phyloP scores from a whole-genome alignment of 2,113 vertebrate species.

The Miniopterus natalensis region DNA sequence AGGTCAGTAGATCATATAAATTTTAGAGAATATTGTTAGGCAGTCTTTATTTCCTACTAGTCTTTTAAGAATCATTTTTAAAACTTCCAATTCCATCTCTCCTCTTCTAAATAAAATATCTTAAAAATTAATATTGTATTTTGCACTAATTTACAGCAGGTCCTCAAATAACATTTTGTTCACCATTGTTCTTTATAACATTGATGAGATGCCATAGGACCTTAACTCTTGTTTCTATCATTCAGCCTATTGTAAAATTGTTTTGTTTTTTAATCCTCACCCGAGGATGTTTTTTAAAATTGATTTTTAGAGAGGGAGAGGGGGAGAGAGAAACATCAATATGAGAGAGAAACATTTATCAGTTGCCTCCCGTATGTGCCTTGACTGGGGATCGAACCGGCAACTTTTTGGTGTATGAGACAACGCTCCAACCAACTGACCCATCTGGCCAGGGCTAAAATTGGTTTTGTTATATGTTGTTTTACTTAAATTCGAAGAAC shows the following conservation, averaged over 20 bases:
- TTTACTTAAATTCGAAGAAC: neutral
- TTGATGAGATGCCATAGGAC: neutral
- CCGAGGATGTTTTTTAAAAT: neutral
- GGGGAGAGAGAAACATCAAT: neutral
- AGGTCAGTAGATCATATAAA: neutral
- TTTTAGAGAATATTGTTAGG: constrained; percentile 53
- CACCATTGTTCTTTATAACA: neutral
- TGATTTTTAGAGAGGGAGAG: neutral
- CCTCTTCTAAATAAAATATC: constrained; percentile 37
- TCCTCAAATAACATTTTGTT: neutral
- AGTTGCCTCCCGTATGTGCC: neutral
- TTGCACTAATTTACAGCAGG: neutral
- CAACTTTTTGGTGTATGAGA: neutral
- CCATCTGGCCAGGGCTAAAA: neutral
- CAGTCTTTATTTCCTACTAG: constrained; percentile 33
- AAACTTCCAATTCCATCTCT: neutral
- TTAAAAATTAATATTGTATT: neutral
- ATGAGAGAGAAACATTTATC: neutral
- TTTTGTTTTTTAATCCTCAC: neutral
- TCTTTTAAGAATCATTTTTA: constrained; percentile 26
- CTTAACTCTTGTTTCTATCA: neutral
- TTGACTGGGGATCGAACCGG: neutral
- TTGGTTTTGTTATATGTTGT: neutral
- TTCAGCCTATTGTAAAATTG: neutral
- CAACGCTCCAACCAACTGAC: neutral